phyloP scores from a whole-genome alignment of 2,113 vertebrate species.

The Osmerus eperlanus region DNA sequence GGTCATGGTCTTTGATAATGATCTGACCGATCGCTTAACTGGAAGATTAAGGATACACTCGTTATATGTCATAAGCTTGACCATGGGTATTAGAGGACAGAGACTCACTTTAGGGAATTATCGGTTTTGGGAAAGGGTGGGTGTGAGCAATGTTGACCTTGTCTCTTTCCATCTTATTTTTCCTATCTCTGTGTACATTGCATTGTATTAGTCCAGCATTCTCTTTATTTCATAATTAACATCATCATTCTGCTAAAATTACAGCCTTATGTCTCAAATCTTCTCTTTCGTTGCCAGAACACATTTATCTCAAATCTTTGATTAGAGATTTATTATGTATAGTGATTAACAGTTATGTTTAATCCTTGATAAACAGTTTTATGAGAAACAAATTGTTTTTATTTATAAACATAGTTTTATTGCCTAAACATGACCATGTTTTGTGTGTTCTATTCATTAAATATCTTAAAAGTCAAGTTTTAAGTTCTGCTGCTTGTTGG shows the following conservation, averaged over 20 bases:
- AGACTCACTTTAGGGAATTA: not conserved
- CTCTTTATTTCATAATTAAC: conserved; percentile 34
- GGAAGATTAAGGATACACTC: not conserved
- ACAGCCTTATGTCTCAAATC: conserved; percentile 27
- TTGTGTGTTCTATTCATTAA: not conserved
- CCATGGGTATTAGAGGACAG: not conserved
- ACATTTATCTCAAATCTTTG: conserved; percentile 42
- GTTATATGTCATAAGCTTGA: no score
- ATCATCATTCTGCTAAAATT: conserved; percentile 41
- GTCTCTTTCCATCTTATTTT: conserved; percentile 29
- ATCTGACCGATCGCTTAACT: not conserved
- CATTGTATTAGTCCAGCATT: conserved; percentile 11
- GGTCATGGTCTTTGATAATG: not conserved
- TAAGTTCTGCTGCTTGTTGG: not conserved
- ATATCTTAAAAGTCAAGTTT: no score
- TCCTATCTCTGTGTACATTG: conserved; percentile 6
- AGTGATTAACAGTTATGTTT: conserved; percentile 19
- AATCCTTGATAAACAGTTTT: conserved; percentile 63
- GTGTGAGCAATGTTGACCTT: not conserved
- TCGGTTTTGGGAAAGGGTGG: not conserved
- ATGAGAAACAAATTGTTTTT: conserved; percentile 72
- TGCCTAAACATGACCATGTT: conserved; percentile 39
- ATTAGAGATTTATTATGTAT: conserved; percentile 47
- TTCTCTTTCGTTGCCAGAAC: conserved; percentile 28
- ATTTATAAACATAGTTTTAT: conserved; percentile 85